A percentile compares a stretch with the other conserved stretches of the same genome.
phyloP scores from a whole-genome alignment of 2,888 invertebrate species.

The Epinotia bilunana region DNA sequence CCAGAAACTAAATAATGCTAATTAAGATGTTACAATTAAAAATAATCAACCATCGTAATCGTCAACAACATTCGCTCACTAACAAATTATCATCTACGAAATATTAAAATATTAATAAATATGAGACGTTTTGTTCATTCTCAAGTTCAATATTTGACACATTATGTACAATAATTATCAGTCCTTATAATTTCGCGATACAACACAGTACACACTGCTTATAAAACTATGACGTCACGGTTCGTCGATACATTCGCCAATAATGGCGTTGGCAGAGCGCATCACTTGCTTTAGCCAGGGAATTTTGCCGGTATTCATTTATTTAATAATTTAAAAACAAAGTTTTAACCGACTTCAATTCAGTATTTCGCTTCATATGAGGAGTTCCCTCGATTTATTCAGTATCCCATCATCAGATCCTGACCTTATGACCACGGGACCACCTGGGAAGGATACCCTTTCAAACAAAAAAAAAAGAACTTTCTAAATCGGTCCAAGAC shows the following conservation, averaged over 20 bases:
- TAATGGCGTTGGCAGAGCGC: slow-evolving; percentile 14
- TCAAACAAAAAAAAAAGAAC: too few species aligned
- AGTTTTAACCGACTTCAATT: too few species aligned
- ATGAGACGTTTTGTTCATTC: slow-evolving; percentile 78
- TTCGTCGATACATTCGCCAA: slow-evolving; percentile 5
- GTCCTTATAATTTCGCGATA: slow-evolving; percentile 69
- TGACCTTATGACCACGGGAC: too few species aligned
- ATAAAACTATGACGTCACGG: slow-evolving; percentile 46
- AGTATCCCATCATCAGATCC: too few species aligned
- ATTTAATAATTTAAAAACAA: neutral
- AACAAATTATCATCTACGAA: slow-evolving; percentile 61
- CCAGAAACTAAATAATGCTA: slow-evolving; percentile 55
- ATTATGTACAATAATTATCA: slow-evolving; percentile 77
- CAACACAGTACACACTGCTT: slow-evolving; percentile 52
- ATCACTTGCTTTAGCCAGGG: slow-evolving; percentile 2
- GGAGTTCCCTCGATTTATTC: too few species aligned
- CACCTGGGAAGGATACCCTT: too few species aligned
- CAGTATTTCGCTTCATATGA: too few species aligned
- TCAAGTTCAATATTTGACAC: slow-evolving; percentile 70
- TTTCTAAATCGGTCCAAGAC: too few species aligned
- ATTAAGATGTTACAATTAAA: slow-evolving; percentile 63
- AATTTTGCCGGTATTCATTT: neutral
- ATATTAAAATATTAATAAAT: slow-evolving; percentile 74
- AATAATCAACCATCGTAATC: slow-evolving; percentile 69
- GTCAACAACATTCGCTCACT: slow-evolving; percentile 70